Conservation (phyloP, 2,888 invertebrate species). For the Lathronympha strigana region DNA sequence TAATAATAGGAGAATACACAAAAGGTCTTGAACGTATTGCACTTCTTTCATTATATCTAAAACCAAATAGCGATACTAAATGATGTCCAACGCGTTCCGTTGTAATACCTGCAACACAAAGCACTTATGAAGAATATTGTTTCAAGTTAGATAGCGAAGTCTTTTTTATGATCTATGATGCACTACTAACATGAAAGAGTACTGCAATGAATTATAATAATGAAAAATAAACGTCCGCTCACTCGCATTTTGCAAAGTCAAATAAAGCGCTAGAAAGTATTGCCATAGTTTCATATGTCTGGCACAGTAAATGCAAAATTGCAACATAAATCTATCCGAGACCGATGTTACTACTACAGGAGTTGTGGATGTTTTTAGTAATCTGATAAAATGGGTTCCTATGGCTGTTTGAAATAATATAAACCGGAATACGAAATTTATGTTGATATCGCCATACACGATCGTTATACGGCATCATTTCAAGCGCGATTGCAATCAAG, state of each 20-base stretch:
- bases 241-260: conserved; percentile 60
- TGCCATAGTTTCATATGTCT: conserved; percentile 47
- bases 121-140: conserved; percentile 8
- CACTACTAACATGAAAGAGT: conserved; percentile 49
- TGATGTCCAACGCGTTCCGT: conserved; percentile 45
- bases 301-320: conserved; percentile 49
- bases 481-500: conserved; percentile 8
- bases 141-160: neutral
- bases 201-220: conserved; percentile 47
- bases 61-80: conserved; percentile 53
- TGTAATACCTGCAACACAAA: conserved; percentile 48
- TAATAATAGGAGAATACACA: conserved; percentile 52
- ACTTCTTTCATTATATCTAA: conserved; percentile 53
- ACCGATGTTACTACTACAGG: conserved; percentile 2
- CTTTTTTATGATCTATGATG: neutral
- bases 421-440: neutral
- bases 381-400: conserved; percentile 10
- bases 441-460: neutral
- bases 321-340: conserved; percentile 42
- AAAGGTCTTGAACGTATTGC: conserved; percentile 50
- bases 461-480: neutral
- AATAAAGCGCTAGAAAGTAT: conserved; percentile 51
- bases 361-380: conserved; percentile 30
- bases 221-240: conserved; percentile 51
- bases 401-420: conserved; percentile 16